These are phyloP conservation scores for Numida meleagris DNA, from an alignment of 2,113 vertebrate genomes.

Conservation along the genomic window DNA sequence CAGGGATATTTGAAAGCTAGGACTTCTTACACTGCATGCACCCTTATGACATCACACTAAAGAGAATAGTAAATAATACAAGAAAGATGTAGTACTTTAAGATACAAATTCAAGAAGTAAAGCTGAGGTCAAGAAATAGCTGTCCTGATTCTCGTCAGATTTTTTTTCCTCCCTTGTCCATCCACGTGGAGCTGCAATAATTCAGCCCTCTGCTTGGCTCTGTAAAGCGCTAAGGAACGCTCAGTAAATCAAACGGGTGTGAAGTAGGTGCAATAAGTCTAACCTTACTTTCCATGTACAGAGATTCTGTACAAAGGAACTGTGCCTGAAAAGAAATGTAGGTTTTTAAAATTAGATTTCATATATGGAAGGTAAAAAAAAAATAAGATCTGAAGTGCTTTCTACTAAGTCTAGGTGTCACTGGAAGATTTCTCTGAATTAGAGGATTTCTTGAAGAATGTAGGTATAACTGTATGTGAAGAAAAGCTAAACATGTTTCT, in stretches of 20 bases:
- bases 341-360: conserved; percentile 49
- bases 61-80: not conserved
- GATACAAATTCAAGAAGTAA: not conserved
- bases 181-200: not conserved
- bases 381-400: conserved; percentile 18
- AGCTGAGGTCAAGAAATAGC: not conserved
- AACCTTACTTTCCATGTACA: conserved; percentile 1
- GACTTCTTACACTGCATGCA: not conserved
- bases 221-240: conserved; percentile 11
- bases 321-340: conserved; percentile 8
- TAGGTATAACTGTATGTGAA: not conserved
- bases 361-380: conserved; percentile 4
- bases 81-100: not conserved
- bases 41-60: not conserved
- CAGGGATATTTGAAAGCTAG: not conserved
- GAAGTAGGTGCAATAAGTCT: not conserved
- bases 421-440: conserved; percentile 44
- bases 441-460: conserved; percentile 29
- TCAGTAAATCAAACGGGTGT: conserved; percentile 29
- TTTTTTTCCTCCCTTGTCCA: not conserved
- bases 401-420: conserved; percentile 22
- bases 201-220: conserved; percentile 5
- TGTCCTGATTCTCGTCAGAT: not conserved
- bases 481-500: conserved; percentile 40
- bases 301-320: conserved; percentile 16